A percentile compares a stretch with the other conserved stretches of the same genome.
Conservation (phyloP, 2,797 vertebrate species). For the Enteromius paludinosus region DNA sequence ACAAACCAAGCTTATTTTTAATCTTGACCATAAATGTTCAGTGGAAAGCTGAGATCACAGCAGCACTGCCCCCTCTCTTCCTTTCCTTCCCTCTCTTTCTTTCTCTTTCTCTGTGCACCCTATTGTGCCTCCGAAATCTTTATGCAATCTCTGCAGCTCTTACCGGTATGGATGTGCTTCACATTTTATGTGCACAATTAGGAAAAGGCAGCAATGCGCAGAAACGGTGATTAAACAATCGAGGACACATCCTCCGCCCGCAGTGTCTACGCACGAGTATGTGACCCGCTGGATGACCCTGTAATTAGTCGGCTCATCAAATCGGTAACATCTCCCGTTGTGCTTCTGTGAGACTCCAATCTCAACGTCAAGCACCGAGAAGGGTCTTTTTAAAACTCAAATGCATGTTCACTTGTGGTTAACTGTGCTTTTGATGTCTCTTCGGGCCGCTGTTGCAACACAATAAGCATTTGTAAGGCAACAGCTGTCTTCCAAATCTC, state of each 20-base stretch:
- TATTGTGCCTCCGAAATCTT: slow-evolving; percentile 46
- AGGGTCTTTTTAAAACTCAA: slow-evolving; percentile 28
- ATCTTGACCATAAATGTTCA: slow-evolving; percentile 52
- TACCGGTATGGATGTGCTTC: slow-evolving; percentile 47
- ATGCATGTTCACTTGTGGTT: slow-evolving; percentile 18
- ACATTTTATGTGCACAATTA: slow-evolving; percentile 60
- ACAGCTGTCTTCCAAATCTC: slow-evolving; percentile 46
- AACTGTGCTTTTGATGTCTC: slow-evolving; percentile 24
- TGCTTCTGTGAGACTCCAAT: slow-evolving; percentile 9
- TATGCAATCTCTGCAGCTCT: slow-evolving; percentile 39
- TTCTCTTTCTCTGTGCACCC: slow-evolving; percentile 20
- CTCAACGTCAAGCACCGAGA: slow-evolving; percentile 2
- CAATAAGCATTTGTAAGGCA: slow-evolving; percentile 6
- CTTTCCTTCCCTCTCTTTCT: neutral
- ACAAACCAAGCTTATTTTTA: slow-evolving; percentile 48
- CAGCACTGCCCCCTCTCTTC: neutral
- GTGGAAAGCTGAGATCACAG: slow-evolving; percentile 51
- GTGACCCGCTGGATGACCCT: slow-evolving; percentile 48
- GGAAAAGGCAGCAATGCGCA: slow-evolving; percentile 58
- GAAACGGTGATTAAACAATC: slow-evolving; percentile 61
- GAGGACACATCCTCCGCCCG: slow-evolving; percentile 50
- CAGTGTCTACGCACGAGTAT: slow-evolving; percentile 41
- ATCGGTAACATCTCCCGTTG: slow-evolving; percentile 34
- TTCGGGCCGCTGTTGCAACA: neutral
- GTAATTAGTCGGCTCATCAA: slow-evolving; percentile 33